Evolutionary conservation across 1,140 invertebrate genomes (phyloP).

Genomic region (Aphaenogaster rudis): DNA sequence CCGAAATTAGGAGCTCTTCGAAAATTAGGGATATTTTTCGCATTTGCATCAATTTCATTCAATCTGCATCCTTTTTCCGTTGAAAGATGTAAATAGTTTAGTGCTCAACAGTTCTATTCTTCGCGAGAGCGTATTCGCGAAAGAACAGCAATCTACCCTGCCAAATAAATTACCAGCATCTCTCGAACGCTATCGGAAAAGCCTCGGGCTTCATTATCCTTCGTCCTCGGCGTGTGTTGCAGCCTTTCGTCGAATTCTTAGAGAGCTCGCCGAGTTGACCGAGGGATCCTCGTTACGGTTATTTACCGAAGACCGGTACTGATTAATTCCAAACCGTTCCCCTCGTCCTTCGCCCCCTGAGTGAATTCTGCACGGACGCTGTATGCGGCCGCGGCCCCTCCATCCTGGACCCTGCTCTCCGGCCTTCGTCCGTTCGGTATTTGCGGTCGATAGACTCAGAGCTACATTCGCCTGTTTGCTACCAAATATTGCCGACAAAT

Average conservation of each 20-base stretch:
- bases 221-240: neutral
- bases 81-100: neutral
- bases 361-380: conserved; percentile 1
- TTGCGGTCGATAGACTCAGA: conserved; percentile 45
- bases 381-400: neutral
- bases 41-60: neutral
- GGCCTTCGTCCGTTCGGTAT: conserved; percentile 28
- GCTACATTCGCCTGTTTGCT: conserved; percentile 44
- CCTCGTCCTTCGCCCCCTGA: neutral
- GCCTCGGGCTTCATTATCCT: conserved; percentile 42
- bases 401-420: conserved; percentile 11
- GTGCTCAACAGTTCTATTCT: neutral
- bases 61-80: neutral
- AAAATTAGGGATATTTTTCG: neutral
- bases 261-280: conserved; percentile 36
- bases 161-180: conserved; percentile 42
- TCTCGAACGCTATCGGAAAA: conserved; percentile 41
- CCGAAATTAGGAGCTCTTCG: neutral
- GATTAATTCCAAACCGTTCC: conserved; percentile 62
- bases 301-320: conserved; percentile 60
- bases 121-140: neutral
- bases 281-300: conserved; percentile 61
- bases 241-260: conserved; percentile 54
- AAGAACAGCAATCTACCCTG: conserved; percentile 1
- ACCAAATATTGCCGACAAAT: conserved; percentile 48